phyloP scores from a whole-genome alignment of 2,797 vertebrate species.

The Nyctibius grandis region DNA sequence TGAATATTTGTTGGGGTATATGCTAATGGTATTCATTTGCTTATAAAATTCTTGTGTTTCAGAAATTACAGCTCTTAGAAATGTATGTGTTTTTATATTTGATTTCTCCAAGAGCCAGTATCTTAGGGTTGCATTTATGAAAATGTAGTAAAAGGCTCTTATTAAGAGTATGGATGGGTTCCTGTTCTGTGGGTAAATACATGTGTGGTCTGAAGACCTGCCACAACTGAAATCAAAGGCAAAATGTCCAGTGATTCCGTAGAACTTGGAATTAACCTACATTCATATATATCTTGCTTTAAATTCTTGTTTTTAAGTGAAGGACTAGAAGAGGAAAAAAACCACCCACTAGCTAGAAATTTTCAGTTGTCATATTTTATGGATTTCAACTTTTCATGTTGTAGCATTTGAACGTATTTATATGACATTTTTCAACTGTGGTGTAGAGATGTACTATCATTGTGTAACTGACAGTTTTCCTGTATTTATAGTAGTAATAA shows the following conservation, averaged over 20 bases:
- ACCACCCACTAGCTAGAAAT: background rate
- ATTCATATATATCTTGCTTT: background rate
- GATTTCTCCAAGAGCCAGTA: background rate
- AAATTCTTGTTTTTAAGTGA: background rate
- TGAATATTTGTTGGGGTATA: background rate
- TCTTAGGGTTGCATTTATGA: background rate
- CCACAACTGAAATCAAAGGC: background rate
- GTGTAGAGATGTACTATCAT: background rate
- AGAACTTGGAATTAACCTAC: background rate
- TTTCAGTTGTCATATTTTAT: background rate
- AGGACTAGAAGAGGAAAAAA: background rate
- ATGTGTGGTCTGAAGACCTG: background rate
- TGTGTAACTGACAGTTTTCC: background rate
- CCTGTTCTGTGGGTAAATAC: background rate
- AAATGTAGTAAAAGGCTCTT: background rate
- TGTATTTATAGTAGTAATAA: conserved; percentile 25
- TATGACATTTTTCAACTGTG: background rate
- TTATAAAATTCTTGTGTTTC: background rate
- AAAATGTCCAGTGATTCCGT: background rate
- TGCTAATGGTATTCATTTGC: background rate
- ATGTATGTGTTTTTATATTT: background rate
- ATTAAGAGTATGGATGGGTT: background rate
- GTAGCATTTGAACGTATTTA: background rate
- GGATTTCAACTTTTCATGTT: background rate
- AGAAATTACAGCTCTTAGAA: background rate